phyloP scores from a whole-genome alignment of 2,888 invertebrate species.

The Orthosia incerta region DNA sequence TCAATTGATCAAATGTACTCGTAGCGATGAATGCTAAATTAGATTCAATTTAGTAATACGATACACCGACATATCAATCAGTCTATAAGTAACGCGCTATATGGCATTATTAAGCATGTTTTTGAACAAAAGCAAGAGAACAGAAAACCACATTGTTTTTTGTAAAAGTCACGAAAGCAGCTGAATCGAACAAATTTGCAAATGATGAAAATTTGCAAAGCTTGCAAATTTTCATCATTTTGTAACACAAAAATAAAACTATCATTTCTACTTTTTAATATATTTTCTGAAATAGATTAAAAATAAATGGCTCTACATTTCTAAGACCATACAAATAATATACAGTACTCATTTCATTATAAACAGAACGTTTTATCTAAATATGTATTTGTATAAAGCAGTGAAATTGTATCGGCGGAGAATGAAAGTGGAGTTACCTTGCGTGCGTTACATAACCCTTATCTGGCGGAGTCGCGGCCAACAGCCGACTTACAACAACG shows the following conservation, averaged over 20 bases:
- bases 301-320: background rate
- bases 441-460: constrained; percentile 64
- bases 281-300: background rate
- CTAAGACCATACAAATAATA: background rate
- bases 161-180: too few species aligned
- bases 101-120: too few species aligned
- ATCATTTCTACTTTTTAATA: background rate
- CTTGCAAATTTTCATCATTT: background rate
- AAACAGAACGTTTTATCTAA: constrained; percentile 20
- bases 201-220: too few species aligned
- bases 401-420: constrained; percentile 60
- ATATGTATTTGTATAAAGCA: constrained; percentile 40
- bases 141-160: too few species aligned
- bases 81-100: too few species aligned
- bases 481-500: constrained; percentile 59
- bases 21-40: constrained; percentile 18
- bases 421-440: constrained; percentile 67
- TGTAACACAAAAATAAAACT: background rate
- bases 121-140: too few species aligned
- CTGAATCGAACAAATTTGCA: too few species aligned
- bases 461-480: constrained; percentile 57
- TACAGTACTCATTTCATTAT: background rate
- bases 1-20: background rate
- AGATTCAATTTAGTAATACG: background rate
- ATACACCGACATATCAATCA: background rate